Conservation (phyloP, 2,888 invertebrate genomes). For the Brassicogethes aeneus region DNA sequence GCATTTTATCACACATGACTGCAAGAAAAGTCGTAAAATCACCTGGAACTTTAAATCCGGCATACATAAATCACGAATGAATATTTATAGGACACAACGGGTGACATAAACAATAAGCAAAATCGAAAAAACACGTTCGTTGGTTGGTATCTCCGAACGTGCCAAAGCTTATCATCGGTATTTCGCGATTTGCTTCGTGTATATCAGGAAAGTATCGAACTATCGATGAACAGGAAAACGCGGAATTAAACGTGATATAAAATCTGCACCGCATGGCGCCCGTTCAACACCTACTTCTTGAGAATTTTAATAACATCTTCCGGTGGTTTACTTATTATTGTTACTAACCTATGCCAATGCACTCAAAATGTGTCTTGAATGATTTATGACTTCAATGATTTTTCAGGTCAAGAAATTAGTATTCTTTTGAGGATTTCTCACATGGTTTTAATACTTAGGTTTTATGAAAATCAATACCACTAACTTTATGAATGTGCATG, state of each 20-base stretch:
- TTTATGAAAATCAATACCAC: too few relatives aligned
- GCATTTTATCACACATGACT: background rate
- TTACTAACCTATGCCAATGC: background rate
- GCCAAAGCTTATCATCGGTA: background rate
- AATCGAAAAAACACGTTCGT: background rate
- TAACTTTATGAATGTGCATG: too few relatives aligned
- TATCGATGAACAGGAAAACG: background rate
- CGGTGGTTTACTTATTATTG: background rate
- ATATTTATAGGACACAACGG: background rate
- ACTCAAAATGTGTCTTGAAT: too few relatives aligned
- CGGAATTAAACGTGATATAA: background rate
- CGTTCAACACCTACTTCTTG: background rate
- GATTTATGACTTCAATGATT: too few relatives aligned
- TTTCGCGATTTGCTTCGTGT: background rate
- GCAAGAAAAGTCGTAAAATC: background rate
- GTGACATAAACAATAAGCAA: background rate
- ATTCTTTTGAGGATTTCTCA: too few relatives aligned
- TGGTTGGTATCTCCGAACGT: background rate
- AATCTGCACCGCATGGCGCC: background rate
- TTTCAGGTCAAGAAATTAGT: too few relatives aligned
- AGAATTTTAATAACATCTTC: background rate
- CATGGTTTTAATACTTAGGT: too few relatives aligned
- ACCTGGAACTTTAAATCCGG: background rate
- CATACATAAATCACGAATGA: background rate
- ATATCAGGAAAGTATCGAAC: background rate